These are phyloP conservation scores for Chymomyza fuscimana DNA, from an alignment of 2,888 invertebrate species.

Conservation along the genomic window DNA sequence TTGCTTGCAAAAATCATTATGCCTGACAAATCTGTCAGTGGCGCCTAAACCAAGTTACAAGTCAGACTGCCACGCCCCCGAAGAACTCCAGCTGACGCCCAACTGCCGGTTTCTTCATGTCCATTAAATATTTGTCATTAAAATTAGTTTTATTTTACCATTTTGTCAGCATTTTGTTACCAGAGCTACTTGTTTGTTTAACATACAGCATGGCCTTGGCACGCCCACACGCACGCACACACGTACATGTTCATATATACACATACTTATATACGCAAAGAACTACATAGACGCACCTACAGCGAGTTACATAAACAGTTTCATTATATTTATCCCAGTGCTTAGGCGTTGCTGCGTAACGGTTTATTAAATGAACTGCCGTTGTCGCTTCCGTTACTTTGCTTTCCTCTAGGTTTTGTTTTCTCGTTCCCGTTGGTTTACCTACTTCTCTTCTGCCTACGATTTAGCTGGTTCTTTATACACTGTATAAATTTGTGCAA, in stretches of 20 bases:
- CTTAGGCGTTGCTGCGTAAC: slow-evolving; percentile 53
- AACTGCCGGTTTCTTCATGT: neutral
- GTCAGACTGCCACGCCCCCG: neutral
- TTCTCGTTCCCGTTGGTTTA: neutral
- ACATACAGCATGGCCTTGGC: neutral
- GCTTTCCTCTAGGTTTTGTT: neutral
- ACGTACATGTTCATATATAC: slow-evolving; percentile 7
- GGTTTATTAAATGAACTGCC: slow-evolving; percentile 43
- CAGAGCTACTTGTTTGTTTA: slow-evolving; percentile 7
- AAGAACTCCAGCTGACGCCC: neutral
- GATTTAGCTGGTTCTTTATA: too few relatives aligned
- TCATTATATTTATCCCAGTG: slow-evolving; percentile 41
- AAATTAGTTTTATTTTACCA: slow-evolving; percentile 36
- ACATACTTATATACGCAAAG: neutral
- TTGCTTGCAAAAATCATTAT: neutral
- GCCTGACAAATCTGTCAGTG: neutral
- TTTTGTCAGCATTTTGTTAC: slow-evolving; percentile 14
- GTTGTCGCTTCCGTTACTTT: neutral
- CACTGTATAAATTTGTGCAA: too few relatives aligned
- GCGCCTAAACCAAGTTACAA: neutral
- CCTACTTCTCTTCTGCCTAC: neutral
- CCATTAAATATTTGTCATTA: slow-evolving; percentile 37
- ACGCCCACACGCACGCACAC: neutral
- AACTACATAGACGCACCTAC: neutral
- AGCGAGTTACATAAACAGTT: slow-evolving; percentile 39